These are phyloP conservation scores for Drosophila micromelanica DNA, from an alignment of 1,140 invertebrate genomes.

Conservation along the genomic window DNA sequence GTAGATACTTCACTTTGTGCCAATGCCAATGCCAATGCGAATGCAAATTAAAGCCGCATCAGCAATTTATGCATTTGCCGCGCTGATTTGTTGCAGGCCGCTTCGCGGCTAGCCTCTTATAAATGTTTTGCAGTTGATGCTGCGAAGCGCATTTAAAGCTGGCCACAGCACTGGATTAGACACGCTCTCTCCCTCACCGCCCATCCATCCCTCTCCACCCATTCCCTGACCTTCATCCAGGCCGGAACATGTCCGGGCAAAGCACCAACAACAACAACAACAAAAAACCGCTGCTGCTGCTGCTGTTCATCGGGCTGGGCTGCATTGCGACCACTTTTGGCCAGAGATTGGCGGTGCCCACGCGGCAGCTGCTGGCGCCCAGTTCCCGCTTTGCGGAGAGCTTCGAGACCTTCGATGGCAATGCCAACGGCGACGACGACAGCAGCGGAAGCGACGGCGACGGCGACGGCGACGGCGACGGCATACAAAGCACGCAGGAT, in stretches of 20 bases:
- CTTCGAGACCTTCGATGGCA: slow-evolving; percentile 33
- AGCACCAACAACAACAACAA: no score
- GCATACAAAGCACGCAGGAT: slow-evolving; percentile 31
- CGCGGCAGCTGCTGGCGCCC: slow-evolving; percentile 16
- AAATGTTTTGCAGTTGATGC: slow-evolving; percentile 22
- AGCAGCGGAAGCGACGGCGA: background rate
- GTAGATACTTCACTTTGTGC: slow-evolving; percentile 1
- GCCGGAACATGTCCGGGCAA: slow-evolving; percentile 7
- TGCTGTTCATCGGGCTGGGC: slow-evolving; percentile 22
- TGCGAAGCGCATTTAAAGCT: slow-evolving; percentile 28
- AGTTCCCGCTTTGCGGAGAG: slow-evolving; percentile 25
- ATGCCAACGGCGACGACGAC: background rate
- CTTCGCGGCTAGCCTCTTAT: slow-evolving; percentile 12
- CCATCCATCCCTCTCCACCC: background rate
- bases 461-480: background rate
- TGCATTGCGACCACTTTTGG: slow-evolving; percentile 16
- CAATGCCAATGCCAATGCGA: slow-evolving; percentile 30
- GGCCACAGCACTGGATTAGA: slow-evolving; percentile 12
- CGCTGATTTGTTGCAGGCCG: slow-evolving; percentile 30
- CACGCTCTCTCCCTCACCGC: background rate
- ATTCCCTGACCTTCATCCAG: no score
- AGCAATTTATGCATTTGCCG: slow-evolving; percentile 30
- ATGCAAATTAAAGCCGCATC: slow-evolving; percentile 30
- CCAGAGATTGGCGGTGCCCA: slow-evolving; percentile 13
- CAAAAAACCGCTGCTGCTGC: slow-evolving; percentile 2